A percentile compares a stretch with the other conserved stretches of the same genome.
phyloP scores from a whole-genome alignment of 2,113 vertebrate species.

The Spilogale gracilis region DNA sequence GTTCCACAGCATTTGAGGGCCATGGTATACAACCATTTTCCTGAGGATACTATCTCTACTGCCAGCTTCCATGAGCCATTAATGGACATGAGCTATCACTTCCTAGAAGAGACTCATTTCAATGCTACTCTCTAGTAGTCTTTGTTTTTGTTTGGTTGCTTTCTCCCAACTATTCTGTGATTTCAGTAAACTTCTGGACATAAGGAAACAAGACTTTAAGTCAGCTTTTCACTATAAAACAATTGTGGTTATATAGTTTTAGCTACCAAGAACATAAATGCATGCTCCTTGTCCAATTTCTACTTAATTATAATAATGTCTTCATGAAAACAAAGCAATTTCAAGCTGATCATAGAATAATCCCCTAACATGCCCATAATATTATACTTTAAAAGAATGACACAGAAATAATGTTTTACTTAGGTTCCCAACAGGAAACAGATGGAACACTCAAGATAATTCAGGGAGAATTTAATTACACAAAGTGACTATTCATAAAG shows the following conservation, averaged over 20 bases:
- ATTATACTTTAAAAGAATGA: constrained; percentile 54
- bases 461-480: constrained; percentile 59
- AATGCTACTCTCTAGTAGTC: background rate
- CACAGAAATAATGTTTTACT: constrained; percentile 39
- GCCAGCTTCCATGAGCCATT: background rate
- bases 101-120: background rate
- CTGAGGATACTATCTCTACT: background rate
- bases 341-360: constrained; percentile 49
- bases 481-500: constrained; percentile 57
- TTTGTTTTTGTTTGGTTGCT: background rate
- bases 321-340: constrained; percentile 50
- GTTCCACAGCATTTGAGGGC: background rate
- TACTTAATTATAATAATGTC: background rate
- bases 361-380: constrained; percentile 26
- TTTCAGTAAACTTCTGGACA: background rate
- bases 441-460: constrained; percentile 47
- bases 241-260: background rate
- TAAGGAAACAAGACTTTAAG: background rate
- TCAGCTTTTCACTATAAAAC: constrained; percentile 25
- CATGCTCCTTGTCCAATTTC: background rate
- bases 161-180: background rate
- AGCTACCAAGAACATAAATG: constrained; percentile 10
- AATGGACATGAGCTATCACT: background rate
- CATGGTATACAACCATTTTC: background rate
- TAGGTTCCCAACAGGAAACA: constrained; percentile 59